These are phyloP conservation scores for Palloptera scutellata DNA, from an alignment of 2,888 invertebrate genomes.

Conservation along the genomic window DNA sequence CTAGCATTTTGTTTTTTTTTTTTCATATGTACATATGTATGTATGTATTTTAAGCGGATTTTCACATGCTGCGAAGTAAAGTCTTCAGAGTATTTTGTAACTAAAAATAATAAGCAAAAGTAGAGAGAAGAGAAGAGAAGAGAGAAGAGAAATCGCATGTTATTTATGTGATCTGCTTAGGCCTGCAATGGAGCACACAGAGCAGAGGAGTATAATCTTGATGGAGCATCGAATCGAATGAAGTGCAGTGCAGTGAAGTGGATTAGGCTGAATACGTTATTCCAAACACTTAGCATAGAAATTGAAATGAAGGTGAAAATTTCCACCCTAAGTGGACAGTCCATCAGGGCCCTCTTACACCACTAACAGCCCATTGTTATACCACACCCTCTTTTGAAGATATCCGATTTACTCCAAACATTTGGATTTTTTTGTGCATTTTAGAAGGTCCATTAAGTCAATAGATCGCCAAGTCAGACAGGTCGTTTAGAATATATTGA, in stretches of 20 bases:
- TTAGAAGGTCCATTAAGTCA: no score
- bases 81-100: neutral
- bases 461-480: no score
- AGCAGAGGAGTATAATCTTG: no score
- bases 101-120: neutral
- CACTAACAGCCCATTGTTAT: no score
- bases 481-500: no score
- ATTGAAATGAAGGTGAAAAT: no score
- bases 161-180: constrained; percentile 57
- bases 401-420: no score
- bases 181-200: constrained; percentile 27
- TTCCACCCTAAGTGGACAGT: no score
- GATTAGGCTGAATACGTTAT: neutral
- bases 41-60: constrained; percentile 53
- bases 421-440: no score
- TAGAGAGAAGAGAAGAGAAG: neutral
- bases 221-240: constrained; percentile 9
- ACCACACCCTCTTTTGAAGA: no score
- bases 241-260: constrained; percentile 11
- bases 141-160: constrained; percentile 32
- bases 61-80: constrained; percentile 37
- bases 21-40: constrained; percentile 38
- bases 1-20: constrained; percentile 1
- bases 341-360: no score
- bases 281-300: neutral